Base-by-base conservation (phyloP, 2,888 invertebrate species). In the Saturnia pavonia region DNA sequence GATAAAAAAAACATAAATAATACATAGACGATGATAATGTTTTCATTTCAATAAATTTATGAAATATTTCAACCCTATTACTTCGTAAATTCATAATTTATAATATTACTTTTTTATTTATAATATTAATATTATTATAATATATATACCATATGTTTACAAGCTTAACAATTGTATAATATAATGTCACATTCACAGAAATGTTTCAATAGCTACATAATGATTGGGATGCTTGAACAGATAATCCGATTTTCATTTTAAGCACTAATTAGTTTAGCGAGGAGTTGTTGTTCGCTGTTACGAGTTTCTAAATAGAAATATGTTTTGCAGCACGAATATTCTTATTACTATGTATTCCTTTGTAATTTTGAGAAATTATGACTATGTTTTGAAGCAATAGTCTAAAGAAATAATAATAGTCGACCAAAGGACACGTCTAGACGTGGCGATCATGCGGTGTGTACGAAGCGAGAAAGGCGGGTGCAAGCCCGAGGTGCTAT, bases 251-350 rank as follows among this genome's bases (percentile, higher is more conserved):
- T 40, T 65, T 40, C 40, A 2, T n/a, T 34, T 9, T 40, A 65
- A 65, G 16, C 65, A 40, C 40, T 65, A 65, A 65, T 65, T 65
- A 40, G 40, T 40, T 65, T 40, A 40, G 40, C n/a, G 40, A 65
- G 65, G 25, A 27, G 14, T 19, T 65, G 65, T 19, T 40, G 40
- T 65, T 40, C n/a, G 34, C 12, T 40, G 63, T 34, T 7, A 34
- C 63, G 3, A 14, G 40, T n/a, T 65, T 40, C 8, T 40, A 14
- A 40, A 40, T 65, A 60, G 27, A 25, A 4, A 60, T 60, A 60
- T 60, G 12, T 27, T 60, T 60, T 14, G 14, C 27, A 60, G 57
- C 57, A 25, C 2, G 14, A 27, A 60, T 60, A 12, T 27, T 14
- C 27, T 3, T 27, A 60, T 25, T 14, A 27, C 7, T 60, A 27